Percentiles rank a stretch among this genome's conserved stretches.
phyloP scores from a whole-genome alignment of 1,140 invertebrate species.

The Araneus ventricosus region DNA sequence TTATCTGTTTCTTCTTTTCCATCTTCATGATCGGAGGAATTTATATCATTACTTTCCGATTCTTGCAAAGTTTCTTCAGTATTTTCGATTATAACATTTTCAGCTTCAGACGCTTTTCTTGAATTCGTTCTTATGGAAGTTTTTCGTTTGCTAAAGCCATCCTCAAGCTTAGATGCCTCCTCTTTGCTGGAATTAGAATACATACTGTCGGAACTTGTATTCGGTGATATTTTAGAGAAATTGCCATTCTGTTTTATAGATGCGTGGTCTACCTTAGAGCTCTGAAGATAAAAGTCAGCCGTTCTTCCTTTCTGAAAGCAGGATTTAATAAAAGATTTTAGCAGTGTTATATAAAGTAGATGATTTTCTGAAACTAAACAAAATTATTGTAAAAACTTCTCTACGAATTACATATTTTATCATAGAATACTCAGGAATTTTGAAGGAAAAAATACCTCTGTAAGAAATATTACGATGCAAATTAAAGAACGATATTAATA shows the following conservation, averaged over 20 bases:
- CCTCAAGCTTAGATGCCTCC: neutral
- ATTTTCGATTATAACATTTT: neutral
- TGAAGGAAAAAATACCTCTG: no score
- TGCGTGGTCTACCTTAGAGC: neutral
- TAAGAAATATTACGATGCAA: no score
- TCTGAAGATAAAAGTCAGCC: slow-evolving; percentile 77
- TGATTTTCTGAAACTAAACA: no score
- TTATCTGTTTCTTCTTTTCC: neutral
- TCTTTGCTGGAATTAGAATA: slow-evolving; percentile 56
- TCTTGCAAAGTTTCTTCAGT: neutral
- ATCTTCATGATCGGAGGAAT: neutral
- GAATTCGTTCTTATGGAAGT: neutral
- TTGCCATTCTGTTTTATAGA: neutral
- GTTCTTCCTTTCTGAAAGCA: slow-evolving; percentile 77
- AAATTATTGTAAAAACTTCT: no score
- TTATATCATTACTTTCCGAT: neutral
- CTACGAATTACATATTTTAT: no score
- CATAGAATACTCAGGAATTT: no score
- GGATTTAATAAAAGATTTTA: neutral
- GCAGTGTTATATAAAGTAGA: no score
- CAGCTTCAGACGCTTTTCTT: neutral
- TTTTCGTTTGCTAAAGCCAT: neutral
- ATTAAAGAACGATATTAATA: no score
- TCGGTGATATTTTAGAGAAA: slow-evolving; percentile 38
- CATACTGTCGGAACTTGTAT: slow-evolving; percentile 59